Evolutionary conservation across 1,140 invertebrate genomes (phyloP).

Genomic region (Homalodisca vitripennis): DNA sequence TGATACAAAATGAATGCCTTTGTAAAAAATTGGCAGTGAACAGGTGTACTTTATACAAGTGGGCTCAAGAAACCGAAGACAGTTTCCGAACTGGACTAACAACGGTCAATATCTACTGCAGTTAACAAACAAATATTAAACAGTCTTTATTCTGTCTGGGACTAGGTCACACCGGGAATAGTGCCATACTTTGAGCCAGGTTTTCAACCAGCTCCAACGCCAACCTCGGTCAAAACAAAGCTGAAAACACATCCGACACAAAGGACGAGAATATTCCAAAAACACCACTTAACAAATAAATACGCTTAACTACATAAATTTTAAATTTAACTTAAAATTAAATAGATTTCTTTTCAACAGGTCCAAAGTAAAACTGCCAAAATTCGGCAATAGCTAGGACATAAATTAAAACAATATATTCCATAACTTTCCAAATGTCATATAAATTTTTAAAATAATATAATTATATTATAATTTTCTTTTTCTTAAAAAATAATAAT

Average conservation of each 20-base stretch:
- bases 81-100: constrained; percentile 25
- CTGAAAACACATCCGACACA: constrained; percentile 23
- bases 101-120: constrained; percentile 13
- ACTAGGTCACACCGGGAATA: constrained; percentile 40
- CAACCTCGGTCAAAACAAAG: constrained; percentile 6
- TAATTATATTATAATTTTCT: constrained; percentile 35
- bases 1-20: not conserved
- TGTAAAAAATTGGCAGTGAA: not conserved
- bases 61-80: not conserved
- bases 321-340: constrained; percentile 41
- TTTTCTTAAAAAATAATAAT: constrained; percentile 30
- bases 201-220: constrained; percentile 10
- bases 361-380: constrained; percentile 38
- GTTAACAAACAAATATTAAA: constrained; percentile 33
- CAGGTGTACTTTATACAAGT: not conserved
- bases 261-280: not conserved
- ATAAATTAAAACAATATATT: constrained; percentile 33
- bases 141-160: constrained; percentile 39
- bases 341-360: constrained; percentile 35
- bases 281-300: constrained; percentile 23
- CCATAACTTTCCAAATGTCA: constrained; percentile 33
- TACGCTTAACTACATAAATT: constrained; percentile 33
- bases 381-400: constrained; percentile 33
- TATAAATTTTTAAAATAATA: constrained; percentile 33
- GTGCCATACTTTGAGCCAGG: constrained; percentile 33